Conservation (phyloP, 1,140 invertebrate genomes). For the Papilio glaucus region DNA sequence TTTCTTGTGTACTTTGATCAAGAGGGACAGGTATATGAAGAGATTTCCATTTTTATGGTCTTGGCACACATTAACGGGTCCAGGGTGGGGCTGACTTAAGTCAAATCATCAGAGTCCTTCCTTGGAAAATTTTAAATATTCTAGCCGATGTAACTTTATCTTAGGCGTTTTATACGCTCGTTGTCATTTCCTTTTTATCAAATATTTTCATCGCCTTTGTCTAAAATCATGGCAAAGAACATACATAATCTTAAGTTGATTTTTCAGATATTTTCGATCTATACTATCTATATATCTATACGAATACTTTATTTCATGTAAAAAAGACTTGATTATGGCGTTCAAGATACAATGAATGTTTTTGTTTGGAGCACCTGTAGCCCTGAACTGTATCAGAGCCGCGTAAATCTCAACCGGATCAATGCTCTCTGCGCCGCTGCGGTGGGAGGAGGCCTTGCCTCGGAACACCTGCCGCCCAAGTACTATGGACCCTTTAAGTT, state of each 20-base stretch:
- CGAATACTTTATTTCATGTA: background rate
- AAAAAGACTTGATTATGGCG: background rate
- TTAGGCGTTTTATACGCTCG: too few relatives aligned
- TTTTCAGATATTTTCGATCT: background rate
- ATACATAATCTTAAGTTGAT: background rate
- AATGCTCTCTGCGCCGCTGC: slow-evolving; percentile 74
- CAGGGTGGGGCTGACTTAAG: too few relatives aligned
- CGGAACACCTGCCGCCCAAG: slow-evolving; percentile 81
- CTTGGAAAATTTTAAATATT: too few relatives aligned
- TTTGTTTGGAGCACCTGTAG: slow-evolving; percentile 32
- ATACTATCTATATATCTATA: background rate
- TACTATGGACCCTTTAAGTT: slow-evolving; percentile 63
- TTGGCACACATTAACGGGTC: too few relatives aligned
- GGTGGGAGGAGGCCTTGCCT: slow-evolving; percentile 73
- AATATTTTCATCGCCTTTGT: too few relatives aligned
- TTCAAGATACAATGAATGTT: slow-evolving; percentile 8
- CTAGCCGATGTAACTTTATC: too few relatives aligned
- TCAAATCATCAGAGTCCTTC: too few relatives aligned
- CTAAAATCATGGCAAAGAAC: too few relatives aligned
- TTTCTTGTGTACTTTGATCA: too few relatives aligned
- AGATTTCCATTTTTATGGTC: too few relatives aligned
- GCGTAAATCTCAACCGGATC: slow-evolving; percentile 79
- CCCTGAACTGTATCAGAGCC: slow-evolving; percentile 47
- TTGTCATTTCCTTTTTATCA: too few relatives aligned
- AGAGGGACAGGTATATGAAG: too few relatives aligned